Percentiles rank a stretch among this genome's conserved stretches.
These are phyloP conservation scores for Atopsyche davidsoni DNA, from an alignment of 1,140 invertebrate genomes.

Conservation along the genomic window DNA sequence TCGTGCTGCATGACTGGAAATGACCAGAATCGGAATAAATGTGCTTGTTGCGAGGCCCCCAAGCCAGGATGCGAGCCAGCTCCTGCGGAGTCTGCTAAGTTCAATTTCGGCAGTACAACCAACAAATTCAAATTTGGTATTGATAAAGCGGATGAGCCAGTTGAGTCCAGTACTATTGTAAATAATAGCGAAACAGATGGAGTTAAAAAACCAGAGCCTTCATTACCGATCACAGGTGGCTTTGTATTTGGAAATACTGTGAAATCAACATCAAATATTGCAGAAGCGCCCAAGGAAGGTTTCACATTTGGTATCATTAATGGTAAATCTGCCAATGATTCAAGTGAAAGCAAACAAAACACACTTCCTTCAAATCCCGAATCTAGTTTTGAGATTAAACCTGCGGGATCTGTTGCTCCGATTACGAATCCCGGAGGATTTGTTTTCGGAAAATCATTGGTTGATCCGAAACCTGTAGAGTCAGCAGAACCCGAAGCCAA, in stretches of 20 bases:
- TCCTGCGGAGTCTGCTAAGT: slow-evolving; percentile 2
- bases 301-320: background rate
- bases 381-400: too few species aligned
- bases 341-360: background rate
- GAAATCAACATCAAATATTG: background rate
- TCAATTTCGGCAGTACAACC: slow-evolving; percentile 19
- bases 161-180: too few species aligned
- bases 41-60: slow-evolving; percentile 62
- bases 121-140: slow-evolving; percentile 26
- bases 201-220: too few species aligned
- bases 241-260: too few species aligned
- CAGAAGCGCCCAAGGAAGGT: background rate
- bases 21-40: slow-evolving; percentile 48
- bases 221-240: too few species aligned
- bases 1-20: slow-evolving; percentile 60
- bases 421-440: background rate
- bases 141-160: slow-evolving; percentile 23
- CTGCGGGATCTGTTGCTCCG: too few species aligned
- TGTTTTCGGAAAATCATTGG: slow-evolving; percentile 7
- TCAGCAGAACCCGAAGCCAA: too few species aligned
- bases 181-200: background rate
- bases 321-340: background rate
- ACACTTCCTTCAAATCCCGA: background rate
- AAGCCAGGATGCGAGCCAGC: slow-evolving; percentile 46
- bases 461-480: slow-evolving; percentile 7